A percentile compares a stretch with the other conserved stretches of the same genome.
These are phyloP conservation scores for Crotophaga sulcirostris DNA, from an alignment of 2,113 vertebrate species.

Conservation along the genomic window DNA sequence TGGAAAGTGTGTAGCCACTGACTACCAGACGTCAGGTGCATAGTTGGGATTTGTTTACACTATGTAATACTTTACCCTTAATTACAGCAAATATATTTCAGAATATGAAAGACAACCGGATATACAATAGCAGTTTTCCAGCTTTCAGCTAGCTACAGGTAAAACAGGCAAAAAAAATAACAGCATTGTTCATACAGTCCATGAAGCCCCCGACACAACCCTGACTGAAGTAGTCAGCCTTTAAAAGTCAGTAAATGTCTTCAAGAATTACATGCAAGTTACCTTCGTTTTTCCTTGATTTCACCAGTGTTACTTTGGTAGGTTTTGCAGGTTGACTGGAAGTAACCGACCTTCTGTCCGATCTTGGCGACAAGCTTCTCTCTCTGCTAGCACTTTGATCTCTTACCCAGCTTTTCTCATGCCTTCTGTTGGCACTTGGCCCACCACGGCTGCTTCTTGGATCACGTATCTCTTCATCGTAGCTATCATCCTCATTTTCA, in stretches of 20 bases:
- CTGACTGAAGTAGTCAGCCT: background rate
- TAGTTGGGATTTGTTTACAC: background rate
- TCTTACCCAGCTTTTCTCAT: constrained; percentile 82
- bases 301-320: constrained; percentile 95
- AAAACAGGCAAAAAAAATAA: background rate
- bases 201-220: background rate
- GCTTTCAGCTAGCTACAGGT: background rate
- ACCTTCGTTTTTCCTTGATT: constrained; percentile 98
- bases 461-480: constrained; percentile 90
- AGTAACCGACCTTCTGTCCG: constrained; percentile 87
- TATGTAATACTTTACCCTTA: background rate
- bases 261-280: background rate
- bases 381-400: constrained; percentile 92
- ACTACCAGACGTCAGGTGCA: background rate
- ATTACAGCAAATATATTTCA: background rate
- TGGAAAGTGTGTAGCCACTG: background rate
- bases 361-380: constrained; percentile 90
- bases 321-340: constrained; percentile 92
- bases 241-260: background rate
- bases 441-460: constrained; percentile 81
- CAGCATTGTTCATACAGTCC: background rate
- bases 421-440: constrained; percentile 76
- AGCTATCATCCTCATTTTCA: constrained; percentile 94
- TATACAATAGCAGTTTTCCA: background rate
- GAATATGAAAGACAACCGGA: background rate